Percentiles rank a stretch among this genome's conserved stretches.
Evolutionary conservation across 2,113 vertebrate genomes (phyloP).

Genomic region (Cynopterus brachyotis): DNA sequence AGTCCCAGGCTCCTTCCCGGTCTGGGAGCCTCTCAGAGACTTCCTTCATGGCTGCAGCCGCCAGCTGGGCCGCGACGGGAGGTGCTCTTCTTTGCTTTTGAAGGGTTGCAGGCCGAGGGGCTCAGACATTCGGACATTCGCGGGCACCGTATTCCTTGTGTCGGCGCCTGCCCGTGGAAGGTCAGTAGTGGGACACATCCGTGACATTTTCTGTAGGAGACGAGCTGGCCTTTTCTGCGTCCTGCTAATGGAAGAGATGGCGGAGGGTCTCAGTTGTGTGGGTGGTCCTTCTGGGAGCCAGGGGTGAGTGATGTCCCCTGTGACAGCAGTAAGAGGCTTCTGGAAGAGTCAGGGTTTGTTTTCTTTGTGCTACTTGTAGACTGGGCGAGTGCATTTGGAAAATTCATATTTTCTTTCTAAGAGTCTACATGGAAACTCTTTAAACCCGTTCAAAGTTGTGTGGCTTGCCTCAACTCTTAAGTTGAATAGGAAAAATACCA

Average conservation of each 20-base stretch:
- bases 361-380: slow-evolving; percentile 67
- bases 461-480: not conserved
- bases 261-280: slow-evolving; percentile 50
- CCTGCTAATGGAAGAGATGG: slow-evolving; percentile 61
- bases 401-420: slow-evolving; percentile 46
- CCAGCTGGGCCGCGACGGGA: slow-evolving; percentile 78
- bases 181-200: slow-evolving; percentile 76
- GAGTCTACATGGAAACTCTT: slow-evolving; percentile 44
- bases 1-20: slow-evolving; percentile 80
- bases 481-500: not conserved
- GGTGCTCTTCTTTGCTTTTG: slow-evolving; percentile 76
- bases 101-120: slow-evolving; percentile 37
- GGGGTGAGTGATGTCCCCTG: slow-evolving; percentile 38
- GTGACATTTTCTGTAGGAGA: slow-evolving; percentile 53
- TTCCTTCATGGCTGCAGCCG: slow-evolving; percentile 79
- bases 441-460: not conserved
- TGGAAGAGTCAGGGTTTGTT: slow-evolving; percentile 57
- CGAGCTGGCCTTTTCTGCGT: slow-evolving; percentile 68
- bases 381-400: slow-evolving; percentile 39
- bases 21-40: slow-evolving; percentile 79
- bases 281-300: slow-evolving; percentile 80
- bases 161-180: slow-evolving; percentile 78
- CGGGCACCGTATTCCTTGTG: slow-evolving; percentile 55
- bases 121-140: slow-evolving; percentile 71
- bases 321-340: slow-evolving; percentile 44